phyloP scores from a whole-genome alignment of 2,888 invertebrate species.

The Acronicta psi region DNA sequence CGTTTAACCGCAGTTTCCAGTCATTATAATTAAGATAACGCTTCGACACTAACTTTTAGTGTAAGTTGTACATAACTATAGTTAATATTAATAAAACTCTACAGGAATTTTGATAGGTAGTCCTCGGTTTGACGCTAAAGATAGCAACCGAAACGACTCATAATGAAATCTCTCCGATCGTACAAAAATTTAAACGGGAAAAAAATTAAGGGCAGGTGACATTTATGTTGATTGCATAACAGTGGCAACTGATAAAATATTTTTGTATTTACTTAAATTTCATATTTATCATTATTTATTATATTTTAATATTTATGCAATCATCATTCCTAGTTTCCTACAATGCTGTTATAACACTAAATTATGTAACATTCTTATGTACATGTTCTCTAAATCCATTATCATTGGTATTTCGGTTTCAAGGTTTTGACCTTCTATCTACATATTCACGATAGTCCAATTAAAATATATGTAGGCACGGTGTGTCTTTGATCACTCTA shows the following conservation, averaged over 20 bases:
- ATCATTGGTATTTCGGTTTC: constrained; percentile 57
- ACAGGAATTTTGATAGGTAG: constrained; percentile 24
- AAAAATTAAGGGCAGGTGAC: constrained; percentile 72
- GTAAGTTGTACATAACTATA: constrained; percentile 41
- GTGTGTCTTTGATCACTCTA: constrained; percentile 17
- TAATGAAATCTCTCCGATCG: constrained; percentile 9
- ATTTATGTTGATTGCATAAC: constrained; percentile 73
- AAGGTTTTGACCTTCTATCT: constrained; percentile 60
- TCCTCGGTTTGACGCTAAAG: constrained; percentile 35
- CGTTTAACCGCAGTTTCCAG: constrained; percentile 44
- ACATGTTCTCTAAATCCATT: constrained; percentile 44
- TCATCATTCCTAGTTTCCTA: constrained; percentile 69
- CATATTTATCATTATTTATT: constrained; percentile 36
- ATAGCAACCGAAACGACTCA: constrained; percentile 18
- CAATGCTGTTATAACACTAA: constrained; percentile 36
- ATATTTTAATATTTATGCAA: constrained; percentile 73
- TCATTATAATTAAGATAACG: constrained; percentile 44
- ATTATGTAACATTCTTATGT: constrained; percentile 49
- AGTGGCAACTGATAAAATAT: constrained; percentile 47
- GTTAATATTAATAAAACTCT: constrained; percentile 26
- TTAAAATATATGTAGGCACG: constrained; percentile 37
- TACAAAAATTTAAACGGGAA: constrained; percentile 29
- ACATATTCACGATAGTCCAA: constrained; percentile 35
- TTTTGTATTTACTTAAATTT: constrained; percentile 38
- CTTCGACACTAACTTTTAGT: constrained; percentile 50